Conservation (phyloP, 2,113 vertebrate genomes). For the Eolophus roseicapilla region DNA sequence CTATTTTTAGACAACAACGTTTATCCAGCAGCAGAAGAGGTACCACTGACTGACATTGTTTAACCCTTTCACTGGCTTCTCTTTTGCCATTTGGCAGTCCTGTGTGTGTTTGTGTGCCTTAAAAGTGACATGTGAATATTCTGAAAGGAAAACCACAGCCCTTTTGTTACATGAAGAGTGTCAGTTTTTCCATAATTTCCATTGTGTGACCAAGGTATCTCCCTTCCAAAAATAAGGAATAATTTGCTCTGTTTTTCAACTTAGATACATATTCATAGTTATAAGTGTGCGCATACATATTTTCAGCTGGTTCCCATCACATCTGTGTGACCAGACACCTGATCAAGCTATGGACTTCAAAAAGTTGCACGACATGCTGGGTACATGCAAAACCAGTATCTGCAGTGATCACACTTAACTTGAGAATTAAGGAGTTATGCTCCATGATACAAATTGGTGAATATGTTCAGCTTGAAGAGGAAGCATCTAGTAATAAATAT, state of each 20-base stretch:
- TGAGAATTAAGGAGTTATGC: not conserved
- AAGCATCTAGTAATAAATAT: not conserved
- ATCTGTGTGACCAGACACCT: not conserved
- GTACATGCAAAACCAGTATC: not conserved
- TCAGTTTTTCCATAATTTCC: not conserved
- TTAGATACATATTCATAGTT: not conserved
- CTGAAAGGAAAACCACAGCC: not conserved
- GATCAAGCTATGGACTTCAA: accelerated
- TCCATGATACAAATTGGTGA: not conserved
- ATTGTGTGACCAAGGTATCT: not conserved
- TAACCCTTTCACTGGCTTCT: not conserved
- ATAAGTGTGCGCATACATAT: not conserved
- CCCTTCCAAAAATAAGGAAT: not conserved
- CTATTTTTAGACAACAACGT: not conserved
- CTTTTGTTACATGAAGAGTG: accelerated
- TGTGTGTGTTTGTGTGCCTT: not conserved
- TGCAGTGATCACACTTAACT: not conserved
- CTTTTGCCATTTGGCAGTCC: not conserved
- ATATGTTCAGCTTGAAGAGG: not conserved
- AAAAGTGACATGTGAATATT: accelerated
- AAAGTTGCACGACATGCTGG: not conserved
- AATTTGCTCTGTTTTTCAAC: not conserved
- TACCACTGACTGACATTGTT: not conserved
- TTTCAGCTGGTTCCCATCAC: not conserved
- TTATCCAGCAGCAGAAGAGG: not conserved